Percentiles rank a stretch among this genome's conserved stretches.
phyloP scores from a whole-genome alignment of 2,888 invertebrate species.

The Unio delphinus region DNA sequence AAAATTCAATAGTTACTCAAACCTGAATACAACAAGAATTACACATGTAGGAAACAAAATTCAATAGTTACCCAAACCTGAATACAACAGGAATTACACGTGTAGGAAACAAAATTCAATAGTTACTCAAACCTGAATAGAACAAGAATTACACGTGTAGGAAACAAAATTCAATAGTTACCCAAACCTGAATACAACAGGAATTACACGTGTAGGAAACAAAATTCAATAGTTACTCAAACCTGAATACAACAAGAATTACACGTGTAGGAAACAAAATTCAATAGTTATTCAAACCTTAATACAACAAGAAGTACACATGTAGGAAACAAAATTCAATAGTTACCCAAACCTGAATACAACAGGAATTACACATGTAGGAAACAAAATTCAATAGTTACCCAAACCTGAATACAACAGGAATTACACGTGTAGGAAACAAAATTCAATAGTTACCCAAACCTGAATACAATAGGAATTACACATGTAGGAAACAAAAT shows the following conservation, averaged over 20 bases:
- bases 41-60: too few species aligned
- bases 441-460: too few species aligned
- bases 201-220: not conserved
- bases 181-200: too few species aligned
- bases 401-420: too few species aligned
- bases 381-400: not conserved
- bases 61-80: too few species aligned
- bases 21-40: too few species aligned
- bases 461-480: too few species aligned
- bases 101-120: slow-evolving; percentile 73
- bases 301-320: not conserved
- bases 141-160: not conserved
- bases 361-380: not conserved
- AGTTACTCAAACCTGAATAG: slow-evolving; percentile 82
- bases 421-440: too few species aligned
- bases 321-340: slow-evolving; percentile 73
- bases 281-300: not conserved
- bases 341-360: slow-evolving; percentile 82
- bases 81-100: not conserved
- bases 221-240: slow-evolving; percentile 83
- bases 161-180: not conserved
- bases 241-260: slow-evolving; percentile 72
- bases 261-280: not conserved
- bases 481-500: not conserved
- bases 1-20: not conserved